Conservation (phyloP, 2,888 invertebrate species). For the Calliopum simillimum region DNA sequence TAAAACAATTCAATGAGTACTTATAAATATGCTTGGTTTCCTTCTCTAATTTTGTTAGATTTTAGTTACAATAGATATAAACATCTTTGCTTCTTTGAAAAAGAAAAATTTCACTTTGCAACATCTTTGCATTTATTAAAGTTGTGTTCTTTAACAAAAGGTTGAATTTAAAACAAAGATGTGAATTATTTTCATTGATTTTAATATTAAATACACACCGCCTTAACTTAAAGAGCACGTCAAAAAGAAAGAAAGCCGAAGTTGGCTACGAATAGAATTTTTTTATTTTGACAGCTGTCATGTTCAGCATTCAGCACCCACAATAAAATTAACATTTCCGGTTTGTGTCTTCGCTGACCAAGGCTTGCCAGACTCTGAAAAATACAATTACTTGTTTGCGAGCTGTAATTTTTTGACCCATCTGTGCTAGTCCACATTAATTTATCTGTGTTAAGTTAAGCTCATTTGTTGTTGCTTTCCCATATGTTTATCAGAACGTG, state of each 20-base stretch:
- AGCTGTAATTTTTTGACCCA: too few relatives aligned
- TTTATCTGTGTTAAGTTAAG: too few relatives aligned
- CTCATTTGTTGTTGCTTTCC: too few relatives aligned
- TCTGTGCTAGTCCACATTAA: too few relatives aligned
- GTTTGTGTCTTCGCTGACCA: constrained; percentile 40
- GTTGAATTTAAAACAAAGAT: constrained; percentile 48
- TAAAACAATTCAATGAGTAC: constrained; percentile 13
- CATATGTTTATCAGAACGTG: too few relatives aligned
- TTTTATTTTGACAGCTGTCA: constrained; percentile 37
- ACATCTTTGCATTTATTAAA: constrained; percentile 9
- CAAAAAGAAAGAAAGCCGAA: constrained; percentile 63
- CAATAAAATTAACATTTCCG: constrained; percentile 44
- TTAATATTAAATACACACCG: constrained; percentile 56
- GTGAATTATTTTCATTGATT: constrained; percentile 56
- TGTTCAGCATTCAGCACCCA: constrained; percentile 35
- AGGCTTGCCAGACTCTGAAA: too few relatives aligned
- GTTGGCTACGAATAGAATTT: constrained; percentile 52
- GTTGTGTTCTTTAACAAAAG: too few relatives aligned
- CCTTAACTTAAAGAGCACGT: constrained; percentile 61
- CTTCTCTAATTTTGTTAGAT: background rate
- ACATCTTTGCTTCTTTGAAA: background rate
- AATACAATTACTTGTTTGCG: too few relatives aligned
- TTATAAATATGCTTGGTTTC: background rate
- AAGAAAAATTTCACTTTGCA: background rate
- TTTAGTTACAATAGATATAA: background rate